Conservation (phyloP, 2,888 invertebrate species). For the Bombyx huttoni region DNA sequence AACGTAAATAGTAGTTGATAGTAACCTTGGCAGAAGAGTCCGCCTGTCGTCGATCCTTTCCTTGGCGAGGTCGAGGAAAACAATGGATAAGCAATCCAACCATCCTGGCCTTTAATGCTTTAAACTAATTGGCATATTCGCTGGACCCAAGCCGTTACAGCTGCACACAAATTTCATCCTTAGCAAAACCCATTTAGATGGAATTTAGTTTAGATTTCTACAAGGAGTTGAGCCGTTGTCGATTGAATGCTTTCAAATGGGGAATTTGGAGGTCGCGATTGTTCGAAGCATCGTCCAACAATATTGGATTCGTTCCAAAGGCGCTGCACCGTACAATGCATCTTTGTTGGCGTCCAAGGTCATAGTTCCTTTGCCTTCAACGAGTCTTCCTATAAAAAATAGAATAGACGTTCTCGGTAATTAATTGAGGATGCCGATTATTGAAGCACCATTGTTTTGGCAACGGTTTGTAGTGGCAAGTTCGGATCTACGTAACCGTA, state of each 20-base stretch:
- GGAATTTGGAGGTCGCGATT: slow-evolving; percentile 65
- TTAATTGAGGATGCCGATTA: slow-evolving; percentile 19
- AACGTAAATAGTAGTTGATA: slow-evolving; percentile 23
- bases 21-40: slow-evolving; percentile 57
- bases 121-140: slow-evolving; percentile 40
- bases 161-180: slow-evolving; percentile 10
- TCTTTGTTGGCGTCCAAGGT: slow-evolving; percentile 58
- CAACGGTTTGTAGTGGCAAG: slow-evolving; percentile 17
- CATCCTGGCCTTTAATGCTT: slow-evolving; percentile 50
- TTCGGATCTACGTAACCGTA: slow-evolving; percentile 6
- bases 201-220: slow-evolving; percentile 3
- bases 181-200: slow-evolving; percentile 5
- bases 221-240: slow-evolving; percentile 21
- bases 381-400: slow-evolving; percentile 33
- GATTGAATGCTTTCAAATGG: slow-evolving; percentile 46
- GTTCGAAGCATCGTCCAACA: slow-evolving; percentile 39
- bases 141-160: slow-evolving; percentile 17
- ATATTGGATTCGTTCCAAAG: slow-evolving; percentile 69
- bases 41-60: slow-evolving; percentile 57
- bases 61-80: slow-evolving; percentile 49
- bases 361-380: slow-evolving; percentile 43
- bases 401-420: slow-evolving; percentile 28
- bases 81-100: slow-evolving; percentile 47
- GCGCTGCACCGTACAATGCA: slow-evolving; percentile 54
- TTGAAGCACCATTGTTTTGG: slow-evolving; percentile 18